Evolutionary conservation across 2,888 invertebrate species (phyloP).

Genomic region (Aproaerema taeniolella): DNA sequence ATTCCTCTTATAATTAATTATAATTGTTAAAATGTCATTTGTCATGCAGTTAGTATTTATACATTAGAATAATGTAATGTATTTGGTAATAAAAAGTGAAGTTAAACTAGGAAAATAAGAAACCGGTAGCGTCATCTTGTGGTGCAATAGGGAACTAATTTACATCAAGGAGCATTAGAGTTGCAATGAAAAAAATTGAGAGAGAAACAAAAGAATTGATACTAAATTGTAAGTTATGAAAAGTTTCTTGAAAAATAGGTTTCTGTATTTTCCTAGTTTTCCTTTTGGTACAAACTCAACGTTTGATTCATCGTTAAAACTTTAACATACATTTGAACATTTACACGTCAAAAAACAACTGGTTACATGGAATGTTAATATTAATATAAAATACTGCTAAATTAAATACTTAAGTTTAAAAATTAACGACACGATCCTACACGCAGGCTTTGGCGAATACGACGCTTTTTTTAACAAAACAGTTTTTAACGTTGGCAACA

Average conservation of each 20-base stretch:
- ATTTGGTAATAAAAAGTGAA: constrained; percentile 52
- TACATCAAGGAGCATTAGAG: too few relatives aligned
- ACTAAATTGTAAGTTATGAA: too few relatives aligned
- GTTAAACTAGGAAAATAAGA: too few relatives aligned
- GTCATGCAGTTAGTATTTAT: constrained; percentile 65
- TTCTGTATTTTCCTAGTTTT: too few relatives aligned
- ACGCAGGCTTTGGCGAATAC: constrained; percentile 29
- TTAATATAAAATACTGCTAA: constrained; percentile 61
- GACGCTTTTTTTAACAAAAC: constrained; percentile 16
- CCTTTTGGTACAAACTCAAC: constrained; percentile 41
- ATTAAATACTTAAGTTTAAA: constrained; percentile 54
- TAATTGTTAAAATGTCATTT: constrained; percentile 43
- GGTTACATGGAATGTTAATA: constrained; percentile 64
- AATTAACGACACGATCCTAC: constrained; percentile 35
- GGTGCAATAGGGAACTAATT: too few relatives aligned
- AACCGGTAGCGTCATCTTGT: too few relatives aligned
- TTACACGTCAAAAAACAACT: constrained; percentile 16
- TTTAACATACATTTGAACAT: constrained; percentile 28
- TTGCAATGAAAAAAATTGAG: too few relatives aligned
- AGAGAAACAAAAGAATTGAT: too few relatives aligned
- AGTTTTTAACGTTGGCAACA: constrained; percentile 6
- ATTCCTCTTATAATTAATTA: constrained; percentile 44
- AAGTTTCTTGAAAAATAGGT: too few relatives aligned
- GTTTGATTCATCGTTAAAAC: constrained; percentile 31
- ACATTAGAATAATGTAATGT: constrained; percentile 32